Percentiles rank a stretch among this genome's conserved stretches.
Conservation (phyloP, 1,140 invertebrate genomes). For the Zaprionus inermis region DNA sequence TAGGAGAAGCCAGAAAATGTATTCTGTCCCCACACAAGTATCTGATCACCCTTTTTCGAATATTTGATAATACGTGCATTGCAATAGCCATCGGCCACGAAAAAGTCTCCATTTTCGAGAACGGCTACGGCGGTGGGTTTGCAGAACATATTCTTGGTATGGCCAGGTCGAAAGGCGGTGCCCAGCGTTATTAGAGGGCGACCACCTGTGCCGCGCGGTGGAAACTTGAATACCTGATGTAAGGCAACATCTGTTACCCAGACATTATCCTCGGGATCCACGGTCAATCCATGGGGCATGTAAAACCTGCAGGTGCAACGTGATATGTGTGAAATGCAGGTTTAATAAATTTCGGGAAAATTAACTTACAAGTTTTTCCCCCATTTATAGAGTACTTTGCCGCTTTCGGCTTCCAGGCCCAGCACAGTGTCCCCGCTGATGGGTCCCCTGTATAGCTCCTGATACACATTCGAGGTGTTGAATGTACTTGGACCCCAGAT, state of each 20-base stretch:
- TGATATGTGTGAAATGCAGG: neutral
- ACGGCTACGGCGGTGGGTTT: conserved; percentile 97
- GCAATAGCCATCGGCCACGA: conserved; percentile 97
- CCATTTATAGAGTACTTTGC: conserved; percentile 90
- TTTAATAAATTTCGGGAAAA: neutral
- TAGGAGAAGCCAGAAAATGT: conserved; percentile 74
- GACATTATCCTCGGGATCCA: conserved; percentile 92
- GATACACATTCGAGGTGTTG: conserved; percentile 86
- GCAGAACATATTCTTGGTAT: conserved; percentile 92
- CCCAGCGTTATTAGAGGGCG: conserved; percentile 85
- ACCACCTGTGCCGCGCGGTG: conserved; percentile 82
- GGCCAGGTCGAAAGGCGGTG: conserved; percentile 91
- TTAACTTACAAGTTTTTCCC: conserved; percentile 90
- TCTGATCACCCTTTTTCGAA: conserved; percentile 88
- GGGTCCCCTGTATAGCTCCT: conserved; percentile 86
- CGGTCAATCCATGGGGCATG: conserved; percentile 96
- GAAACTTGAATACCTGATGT: conserved; percentile 95
- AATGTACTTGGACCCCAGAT: conserved; percentile 90
- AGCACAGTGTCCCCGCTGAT: conserved; percentile 91
- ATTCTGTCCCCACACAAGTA: conserved; percentile 88
- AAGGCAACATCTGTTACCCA: conserved; percentile 96
- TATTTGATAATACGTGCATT: conserved; percentile 96
- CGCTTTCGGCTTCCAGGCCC: conserved; percentile 89
- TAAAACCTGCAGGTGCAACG: conserved; percentile 89
- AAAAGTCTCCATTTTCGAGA: conserved; percentile 92